phyloP scores from a whole-genome alignment of 2,888 invertebrate species.

The Caenorhabditis sp. region DNA sequence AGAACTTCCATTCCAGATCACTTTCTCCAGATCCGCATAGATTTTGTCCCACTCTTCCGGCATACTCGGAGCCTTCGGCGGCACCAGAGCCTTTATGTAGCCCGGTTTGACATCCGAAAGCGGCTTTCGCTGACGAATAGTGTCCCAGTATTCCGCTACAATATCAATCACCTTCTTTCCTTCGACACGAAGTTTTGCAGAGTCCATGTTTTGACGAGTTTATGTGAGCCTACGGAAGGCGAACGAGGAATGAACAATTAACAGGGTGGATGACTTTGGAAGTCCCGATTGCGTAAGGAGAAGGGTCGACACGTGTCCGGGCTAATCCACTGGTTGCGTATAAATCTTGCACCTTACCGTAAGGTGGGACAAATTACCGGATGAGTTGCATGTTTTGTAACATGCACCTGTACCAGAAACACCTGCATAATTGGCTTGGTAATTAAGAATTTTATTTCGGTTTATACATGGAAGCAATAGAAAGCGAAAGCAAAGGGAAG shows the following conservation, averaged over 20 bases:
- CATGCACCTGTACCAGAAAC: background rate
- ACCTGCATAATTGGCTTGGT: too few species aligned
- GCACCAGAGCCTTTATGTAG: constrained; percentile 90
- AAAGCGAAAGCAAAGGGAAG: background rate
- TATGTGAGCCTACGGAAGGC: background rate
- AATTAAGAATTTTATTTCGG: too few species aligned
- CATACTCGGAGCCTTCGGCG: constrained; percentile 89
- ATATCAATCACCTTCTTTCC: constrained; percentile 97
- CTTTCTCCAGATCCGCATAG: constrained; percentile 87
- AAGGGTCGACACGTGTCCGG: background rate
- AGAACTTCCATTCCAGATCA: constrained; percentile 73
- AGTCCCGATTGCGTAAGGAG: background rate
- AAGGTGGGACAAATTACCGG: background rate
- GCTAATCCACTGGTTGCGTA: background rate
- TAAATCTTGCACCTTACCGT: too few species aligned
- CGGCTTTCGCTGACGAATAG: constrained; percentile 89
- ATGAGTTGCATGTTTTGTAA: background rate
- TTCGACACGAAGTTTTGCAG: constrained; percentile 90
- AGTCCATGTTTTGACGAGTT: constrained; percentile 88
- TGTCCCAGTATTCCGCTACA: constrained; percentile 91
- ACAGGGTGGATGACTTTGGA: background rate
- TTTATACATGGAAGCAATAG: background rate
- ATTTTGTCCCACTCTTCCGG: constrained; percentile 93
- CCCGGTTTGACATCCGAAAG: constrained; percentile 94
- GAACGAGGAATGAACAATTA: background rate